phyloP scores from a whole-genome alignment of 2,888 invertebrate species.

The Callyntrura guangdongensis region DNA sequence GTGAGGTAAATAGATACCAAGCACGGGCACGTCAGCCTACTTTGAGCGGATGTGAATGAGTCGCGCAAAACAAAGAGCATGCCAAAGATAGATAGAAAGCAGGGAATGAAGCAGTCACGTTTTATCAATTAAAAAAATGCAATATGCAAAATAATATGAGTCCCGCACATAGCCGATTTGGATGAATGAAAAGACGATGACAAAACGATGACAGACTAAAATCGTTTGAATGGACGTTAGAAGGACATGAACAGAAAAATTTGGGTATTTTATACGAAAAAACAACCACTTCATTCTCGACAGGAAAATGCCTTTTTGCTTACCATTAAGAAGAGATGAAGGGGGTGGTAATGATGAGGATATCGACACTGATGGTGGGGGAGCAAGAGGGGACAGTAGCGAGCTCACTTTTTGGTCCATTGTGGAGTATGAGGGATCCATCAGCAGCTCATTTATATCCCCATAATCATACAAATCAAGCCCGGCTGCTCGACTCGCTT shows the following conservation, averaged over 20 bases:
- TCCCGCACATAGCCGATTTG: conserved; percentile 9
- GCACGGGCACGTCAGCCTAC: neutral
- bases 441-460: conserved; percentile 90
- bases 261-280: neutral
- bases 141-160: conserved; percentile 8
- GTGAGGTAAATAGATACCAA: neutral
- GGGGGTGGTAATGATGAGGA: conserved; percentile 74
- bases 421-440: conserved; percentile 87
- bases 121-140: conserved; percentile 75
- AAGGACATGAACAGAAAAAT: conserved; percentile 29
- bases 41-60: conserved; percentile 67
- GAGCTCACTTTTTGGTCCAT: conserved; percentile 86
- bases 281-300: neutral
- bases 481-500: conserved; percentile 89
- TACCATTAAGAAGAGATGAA: conserved; percentile 78
- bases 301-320: conserved; percentile 39
- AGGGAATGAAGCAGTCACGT: conserved; percentile 64
- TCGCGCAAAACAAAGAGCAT: conserved; percentile 53
- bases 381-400: conserved; percentile 85
- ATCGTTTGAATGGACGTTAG: conserved; percentile 37
- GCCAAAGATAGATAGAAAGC: conserved; percentile 35
- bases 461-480: conserved; percentile 91
- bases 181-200: conserved; percentile 16
- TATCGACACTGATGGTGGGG: conserved; percentile 72
- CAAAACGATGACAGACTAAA: conserved; percentile 62